phyloP scores from a whole-genome alignment of 2,888 invertebrate species.

The Rhopalosiphum nymphaeae region DNA sequence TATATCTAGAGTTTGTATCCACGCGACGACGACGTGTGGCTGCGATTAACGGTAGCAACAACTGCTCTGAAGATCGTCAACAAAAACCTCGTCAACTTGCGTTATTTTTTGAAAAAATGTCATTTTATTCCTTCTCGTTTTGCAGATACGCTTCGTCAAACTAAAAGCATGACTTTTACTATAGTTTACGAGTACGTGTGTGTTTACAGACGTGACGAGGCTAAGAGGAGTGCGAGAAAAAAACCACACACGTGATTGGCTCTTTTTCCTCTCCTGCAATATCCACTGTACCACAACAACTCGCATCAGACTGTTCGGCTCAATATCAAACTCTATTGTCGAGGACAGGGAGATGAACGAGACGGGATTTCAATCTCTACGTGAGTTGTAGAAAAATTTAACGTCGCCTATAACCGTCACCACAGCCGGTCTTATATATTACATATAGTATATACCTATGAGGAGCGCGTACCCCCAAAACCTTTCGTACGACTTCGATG shows the following conservation, averaged over 20 bases:
- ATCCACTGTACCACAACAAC: neutral
- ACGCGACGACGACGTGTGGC: neutral
- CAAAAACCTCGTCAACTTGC: neutral
- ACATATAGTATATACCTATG: neutral
- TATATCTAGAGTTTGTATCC: neutral
- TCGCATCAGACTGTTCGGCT: neutral
- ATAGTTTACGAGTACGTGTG: constrained; percentile 46
- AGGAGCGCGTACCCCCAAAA: neutral
- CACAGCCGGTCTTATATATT: neutral
- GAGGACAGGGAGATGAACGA: neutral
- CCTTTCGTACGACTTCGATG: neutral
- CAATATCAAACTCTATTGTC: constrained; percentile 41
- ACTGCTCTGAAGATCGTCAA: neutral
- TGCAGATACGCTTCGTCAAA: constrained; percentile 39
- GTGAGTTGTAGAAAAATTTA: constrained; percentile 28
- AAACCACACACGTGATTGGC: constrained; percentile 39
- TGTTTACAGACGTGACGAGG: constrained; percentile 48
- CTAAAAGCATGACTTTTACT: constrained; percentile 56
- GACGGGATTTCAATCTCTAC: constrained; percentile 39
- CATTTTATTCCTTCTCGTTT: constrained; percentile 25
- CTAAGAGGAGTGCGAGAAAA: neutral
- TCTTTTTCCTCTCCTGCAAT: neutral
- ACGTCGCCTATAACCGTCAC: neutral
- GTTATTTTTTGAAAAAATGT: neutral
- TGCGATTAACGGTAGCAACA: neutral